phyloP scores from a whole-genome alignment of 1,140 invertebrate genomes.

The Acromyrmex charruanus region DNA sequence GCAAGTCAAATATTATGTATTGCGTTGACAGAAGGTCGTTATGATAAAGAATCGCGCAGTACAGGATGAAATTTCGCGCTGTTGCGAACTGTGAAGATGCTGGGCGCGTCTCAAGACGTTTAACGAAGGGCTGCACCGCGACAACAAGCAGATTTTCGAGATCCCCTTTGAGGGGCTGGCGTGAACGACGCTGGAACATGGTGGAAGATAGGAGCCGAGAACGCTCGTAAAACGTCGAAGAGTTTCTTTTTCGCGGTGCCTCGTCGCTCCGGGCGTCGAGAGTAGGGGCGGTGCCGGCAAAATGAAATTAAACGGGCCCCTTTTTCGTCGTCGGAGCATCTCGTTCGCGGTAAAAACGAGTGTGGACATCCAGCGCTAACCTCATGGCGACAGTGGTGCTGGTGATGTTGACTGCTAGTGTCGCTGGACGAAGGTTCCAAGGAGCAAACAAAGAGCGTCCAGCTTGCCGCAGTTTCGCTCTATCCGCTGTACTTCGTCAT shows the following conservation, averaged over 20 bases:
- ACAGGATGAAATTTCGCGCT: neutral
- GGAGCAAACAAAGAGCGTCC: neutral
- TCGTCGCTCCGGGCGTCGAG: slow-evolving; percentile 73
- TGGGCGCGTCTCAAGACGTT: slow-evolving; percentile 2
- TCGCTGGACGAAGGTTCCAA: neutral
- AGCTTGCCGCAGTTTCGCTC: neutral
- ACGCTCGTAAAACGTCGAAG: slow-evolving; percentile 70
- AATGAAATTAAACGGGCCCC: slow-evolving; percentile 77
- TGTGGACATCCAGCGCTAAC: slow-evolving; percentile 74
- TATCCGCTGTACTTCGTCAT: neutral
- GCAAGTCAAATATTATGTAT: too few species aligned
- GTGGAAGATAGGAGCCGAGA: neutral
- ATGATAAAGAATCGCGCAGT: neutral
- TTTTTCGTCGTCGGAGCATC: slow-evolving; percentile 67
- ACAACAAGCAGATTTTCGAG: slow-evolving; percentile 19
- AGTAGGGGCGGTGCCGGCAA: slow-evolving; percentile 67
- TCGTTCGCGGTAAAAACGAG: slow-evolving; percentile 72
- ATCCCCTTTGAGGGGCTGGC: slow-evolving; percentile 22
- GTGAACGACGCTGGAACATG: slow-evolving; percentile 36
- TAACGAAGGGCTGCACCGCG: slow-evolving; percentile 20
- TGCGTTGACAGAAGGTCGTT: neutral
- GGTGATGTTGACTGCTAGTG: neutral
- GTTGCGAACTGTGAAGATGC: neutral
- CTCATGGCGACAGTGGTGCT: slow-evolving; percentile 24
- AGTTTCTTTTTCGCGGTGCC: slow-evolving; percentile 72